Evolutionary conservation across 1,140 invertebrate genomes (phyloP).

Genomic region (Drosophila ambigua): DNA sequence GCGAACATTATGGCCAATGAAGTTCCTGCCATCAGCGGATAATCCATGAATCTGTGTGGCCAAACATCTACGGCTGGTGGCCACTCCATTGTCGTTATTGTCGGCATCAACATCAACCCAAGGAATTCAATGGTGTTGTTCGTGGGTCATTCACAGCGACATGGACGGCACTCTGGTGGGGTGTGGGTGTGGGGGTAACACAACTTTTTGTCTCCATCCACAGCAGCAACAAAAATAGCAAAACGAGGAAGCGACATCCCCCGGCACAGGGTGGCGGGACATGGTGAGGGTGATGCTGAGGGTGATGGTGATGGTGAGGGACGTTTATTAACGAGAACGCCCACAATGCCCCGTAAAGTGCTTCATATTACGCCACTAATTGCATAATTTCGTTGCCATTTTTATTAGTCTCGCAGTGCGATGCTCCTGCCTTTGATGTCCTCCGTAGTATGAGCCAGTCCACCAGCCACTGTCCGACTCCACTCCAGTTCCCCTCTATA

Average conservation of each 20-base stretch:
- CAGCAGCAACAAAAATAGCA: not conserved
- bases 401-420: slow-evolving; percentile 67
- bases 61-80: slow-evolving; percentile 21
- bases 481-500: not conserved
- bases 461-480: not conserved
- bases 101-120: slow-evolving; percentile 6
- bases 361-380: slow-evolving; percentile 80
- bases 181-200: not conserved
- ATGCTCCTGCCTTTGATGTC: slow-evolving; percentile 60
- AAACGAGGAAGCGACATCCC: not conserved
- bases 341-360: slow-evolving; percentile 75
- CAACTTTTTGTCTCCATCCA: slow-evolving; percentile 23
- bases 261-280: not conserved
- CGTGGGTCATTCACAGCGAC: slow-evolving; percentile 2
- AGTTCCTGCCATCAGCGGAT: slow-evolving; percentile 21
- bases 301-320: not conserved
- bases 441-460: slow-evolving; percentile 11
- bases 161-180: not conserved
- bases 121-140: too few species aligned
- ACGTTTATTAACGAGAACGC: slow-evolving; percentile 69
- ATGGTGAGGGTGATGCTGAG: not conserved
- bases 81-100: slow-evolving; percentile 40
- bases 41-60: slow-evolving; percentile 42
- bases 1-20: slow-evolving; percentile 36
- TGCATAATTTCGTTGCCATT: slow-evolving; percentile 80